Conservation (phyloP, 2,888 invertebrate genomes). For the Ganaspis brasiliensis region DNA sequence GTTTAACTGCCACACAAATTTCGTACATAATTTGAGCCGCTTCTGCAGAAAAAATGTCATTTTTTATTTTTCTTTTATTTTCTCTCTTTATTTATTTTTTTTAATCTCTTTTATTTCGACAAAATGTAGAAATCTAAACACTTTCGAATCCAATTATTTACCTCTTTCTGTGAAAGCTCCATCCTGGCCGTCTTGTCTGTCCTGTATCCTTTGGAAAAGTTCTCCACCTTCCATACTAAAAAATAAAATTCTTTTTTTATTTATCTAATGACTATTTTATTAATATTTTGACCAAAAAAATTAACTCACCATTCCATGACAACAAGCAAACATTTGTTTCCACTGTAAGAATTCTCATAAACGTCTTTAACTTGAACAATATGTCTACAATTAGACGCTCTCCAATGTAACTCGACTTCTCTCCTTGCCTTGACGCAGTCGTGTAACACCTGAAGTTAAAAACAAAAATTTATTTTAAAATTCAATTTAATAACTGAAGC, state of each 20-base stretch:
- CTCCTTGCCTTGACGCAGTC: constrained; percentile 96
- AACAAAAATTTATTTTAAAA: constrained; percentile 21
- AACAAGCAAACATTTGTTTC: constrained; percentile 94
- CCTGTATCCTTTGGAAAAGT: constrained; percentile 97
- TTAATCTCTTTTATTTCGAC: no score
- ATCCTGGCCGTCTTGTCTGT: constrained; percentile 90
- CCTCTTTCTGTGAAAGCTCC: constrained; percentile 98
- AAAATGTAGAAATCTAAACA: no score
- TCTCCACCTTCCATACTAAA: constrained; percentile 98
- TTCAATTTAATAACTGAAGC: neutral
- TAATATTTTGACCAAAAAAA: neutral
- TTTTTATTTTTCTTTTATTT: neutral
- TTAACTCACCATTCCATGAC: constrained; percentile 97
- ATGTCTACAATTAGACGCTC: constrained; percentile 93
- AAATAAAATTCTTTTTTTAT: neutral
- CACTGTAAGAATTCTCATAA: constrained; percentile 97
- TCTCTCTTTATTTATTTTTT: no score
- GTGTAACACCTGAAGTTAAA: constrained; percentile 87
- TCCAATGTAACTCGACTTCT: constrained; percentile 98
- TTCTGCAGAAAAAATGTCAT: constrained; percentile 82
- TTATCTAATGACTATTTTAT: neutral
- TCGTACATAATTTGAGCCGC: constrained; percentile 97
- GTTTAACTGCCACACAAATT: constrained; percentile 96
- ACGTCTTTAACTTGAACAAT: constrained; percentile 97
- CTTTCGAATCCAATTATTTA: no score